Evolutionary conservation across 2,113 vertebrate genomes (phyloP).

Genomic region (Macrotus californicus): DNA sequence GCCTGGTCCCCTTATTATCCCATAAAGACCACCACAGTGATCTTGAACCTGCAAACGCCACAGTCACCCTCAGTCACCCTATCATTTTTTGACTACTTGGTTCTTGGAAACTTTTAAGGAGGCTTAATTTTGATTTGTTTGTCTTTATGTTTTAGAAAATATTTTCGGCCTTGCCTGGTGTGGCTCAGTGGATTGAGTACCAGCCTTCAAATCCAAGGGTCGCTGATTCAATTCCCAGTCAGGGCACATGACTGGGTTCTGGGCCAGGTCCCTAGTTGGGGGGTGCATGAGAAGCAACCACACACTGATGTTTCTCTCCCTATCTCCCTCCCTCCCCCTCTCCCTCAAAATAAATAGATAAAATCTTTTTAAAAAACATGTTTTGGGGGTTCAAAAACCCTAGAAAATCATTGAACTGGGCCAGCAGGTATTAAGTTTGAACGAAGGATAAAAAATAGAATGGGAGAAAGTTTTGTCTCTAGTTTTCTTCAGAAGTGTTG

Average conservation of each 20-base stretch:
- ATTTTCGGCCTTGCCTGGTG: not conserved
- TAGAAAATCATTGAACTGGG: slow-evolving; percentile 46
- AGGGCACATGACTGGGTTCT: no score
- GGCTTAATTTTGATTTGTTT: slow-evolving; percentile 13
- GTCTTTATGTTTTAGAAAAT: not conserved
- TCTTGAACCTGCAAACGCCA: not conserved
- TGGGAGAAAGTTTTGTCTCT: slow-evolving; percentile 41
- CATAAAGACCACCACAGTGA: not conserved
- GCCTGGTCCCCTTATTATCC: not conserved
- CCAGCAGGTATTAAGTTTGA: slow-evolving; percentile 21
- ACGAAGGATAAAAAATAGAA: not conserved
- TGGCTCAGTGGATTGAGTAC: no score
- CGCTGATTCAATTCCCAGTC: no score
- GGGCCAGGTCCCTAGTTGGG: no score
- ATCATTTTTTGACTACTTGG: not conserved
- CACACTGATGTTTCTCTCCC: no score
- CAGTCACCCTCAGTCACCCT: not conserved
- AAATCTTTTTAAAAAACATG: not conserved
- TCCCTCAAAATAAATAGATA: no score
- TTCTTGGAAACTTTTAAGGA: slow-evolving; percentile 44
- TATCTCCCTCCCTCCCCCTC: no score
- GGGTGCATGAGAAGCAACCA: no score
- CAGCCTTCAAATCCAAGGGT: no score
- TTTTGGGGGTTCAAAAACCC: slow-evolving; percentile 41
- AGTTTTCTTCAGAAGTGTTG: slow-evolving; percentile 42